Base-by-base conservation (phyloP, 2,797 vertebrate species). In the Phrynocephalus vlangalii region DNA sequence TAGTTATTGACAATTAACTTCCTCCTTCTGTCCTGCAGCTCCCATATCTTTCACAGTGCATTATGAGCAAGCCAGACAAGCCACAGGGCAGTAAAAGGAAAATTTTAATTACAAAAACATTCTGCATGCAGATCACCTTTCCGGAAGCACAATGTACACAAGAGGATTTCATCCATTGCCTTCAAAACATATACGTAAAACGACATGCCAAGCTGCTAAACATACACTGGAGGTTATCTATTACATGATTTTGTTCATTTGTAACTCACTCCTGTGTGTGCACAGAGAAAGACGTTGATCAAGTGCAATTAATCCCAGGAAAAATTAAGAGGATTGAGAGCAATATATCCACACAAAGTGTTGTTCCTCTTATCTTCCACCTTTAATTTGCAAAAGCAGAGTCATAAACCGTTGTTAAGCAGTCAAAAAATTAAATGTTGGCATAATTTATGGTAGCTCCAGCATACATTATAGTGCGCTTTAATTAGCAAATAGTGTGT, bases 401-500 rank as follows among this genome's bases (percentile, higher is more conserved):
- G 91, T 95, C 91, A 85, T 93, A 96, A 95, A 93, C 91, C 13
- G 48, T 93, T 91, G 88, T 93, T 95, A 95, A 96, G 95, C 92
- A 93, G 94, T 94, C 91, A 92, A 95, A 95, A 96, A 96, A 96
- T 97, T 95, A 94, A 96, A 94, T 94, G 95, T 96, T 93, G 92
- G 71, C 95, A 93, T 96, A 96, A 97, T 96, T 94, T 95, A 95
- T 95, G 93, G 90, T 88, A 93, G 96, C 96, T 96, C 92, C 66
- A 94, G 93, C 93, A 93, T 94, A 95, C 88, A 92, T 84, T 86
- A 94, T 91, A 95, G 96, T 95, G 94, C 93, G 89, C 95, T 96
- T 96, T 96, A 96, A 97, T 97, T 97, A 96, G 92, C 91, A 95
- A 96, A 96, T 94, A 95, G 92, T 93, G 92, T 95, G 89, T 96